Percentiles rank a stretch among this genome's conserved stretches.
Conservation (phyloP, 1,140 invertebrate species). For the Aphis gossypii region DNA sequence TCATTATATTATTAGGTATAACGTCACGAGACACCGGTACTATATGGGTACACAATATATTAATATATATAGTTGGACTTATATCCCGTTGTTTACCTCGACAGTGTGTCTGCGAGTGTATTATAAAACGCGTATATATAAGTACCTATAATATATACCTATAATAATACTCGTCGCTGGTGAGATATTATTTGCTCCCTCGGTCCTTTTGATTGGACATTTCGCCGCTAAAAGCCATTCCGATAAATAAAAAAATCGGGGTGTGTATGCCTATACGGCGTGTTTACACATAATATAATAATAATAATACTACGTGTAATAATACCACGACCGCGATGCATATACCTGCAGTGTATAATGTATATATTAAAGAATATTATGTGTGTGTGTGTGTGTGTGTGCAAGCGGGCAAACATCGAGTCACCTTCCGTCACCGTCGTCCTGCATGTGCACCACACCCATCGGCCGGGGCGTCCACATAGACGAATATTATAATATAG, state of each 20-base stretch:
- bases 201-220: constrained; percentile 53
- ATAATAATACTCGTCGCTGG: neutral
- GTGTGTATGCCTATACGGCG: neutral
- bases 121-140: neutral
- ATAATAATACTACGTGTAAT: constrained; percentile 28
- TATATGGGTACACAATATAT: neutral
- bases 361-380: neutral
- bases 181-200: constrained; percentile 11
- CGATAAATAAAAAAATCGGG: constrained; percentile 44
- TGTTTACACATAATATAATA: constrained; percentile 48
- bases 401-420: constrained; percentile 31
- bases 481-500: neutral
- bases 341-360: neutral
- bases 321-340: constrained; percentile 9
- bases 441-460: constrained; percentile 6
- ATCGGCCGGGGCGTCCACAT: neutral
- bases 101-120: neutral
- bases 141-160: neutral
- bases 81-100: neutral
- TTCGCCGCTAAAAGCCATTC: constrained; percentile 55
- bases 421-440: neutral
- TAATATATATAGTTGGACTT: neutral
- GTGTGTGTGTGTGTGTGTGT: neutral
- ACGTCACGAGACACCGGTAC: neutral
- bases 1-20: neutral